Evolutionary conservation across 2,888 invertebrate species (phyloP), one percentile per base, ranked within the genome.

Genomic region (Yponomeuta cagnagella): DNA sequence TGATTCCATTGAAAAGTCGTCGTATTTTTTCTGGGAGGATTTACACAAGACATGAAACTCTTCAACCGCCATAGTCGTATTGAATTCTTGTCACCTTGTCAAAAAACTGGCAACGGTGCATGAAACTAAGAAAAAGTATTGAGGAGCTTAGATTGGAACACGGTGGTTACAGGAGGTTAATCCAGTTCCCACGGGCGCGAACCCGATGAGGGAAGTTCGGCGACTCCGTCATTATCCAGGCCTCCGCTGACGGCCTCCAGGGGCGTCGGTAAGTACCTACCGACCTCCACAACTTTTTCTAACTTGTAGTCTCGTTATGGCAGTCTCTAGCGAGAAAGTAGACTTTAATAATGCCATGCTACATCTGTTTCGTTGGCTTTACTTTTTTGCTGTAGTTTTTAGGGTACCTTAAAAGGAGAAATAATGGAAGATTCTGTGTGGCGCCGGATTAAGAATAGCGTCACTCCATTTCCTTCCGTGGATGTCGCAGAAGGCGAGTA

Each of bases 231-330:
- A 58, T 58, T 58, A 58, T 58, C 52, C 52, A 58, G 52, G 52
- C 52, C 52, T 58, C 52, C 52, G 52, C 15, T 58, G 52, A 15
- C 52, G 52, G 12, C 52, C 52, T 64, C 23, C 64, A 64, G 64
- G 23, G 31, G 23, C 30, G 64, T 5, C 31, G 74, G 76, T 75
- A 79, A 77, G 64, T 31, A 30, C 64, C 64, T 31, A 31, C 30
- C 31, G 64, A 64, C 64, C 78, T 77, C 78, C 76, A 76, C 76
- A 86, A 85, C 83, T 86, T 84, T 83, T 79, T 77, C 77, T 78
- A 83, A 83, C 84, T 84, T 79, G 78, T 81, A 80, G 80, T 80
- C 79, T 82, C 81, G 79, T 84, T 84, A 85, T 81, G 82, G 77
- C 81, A 58, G 83, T 82, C 81, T 78, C 81, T 75, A 75, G 72